Evolutionary conservation across 2,113 vertebrate genomes (phyloP), one percentile per base, ranked within the genome.

Genomic region (Hippocampus abdominalis): DNA sequence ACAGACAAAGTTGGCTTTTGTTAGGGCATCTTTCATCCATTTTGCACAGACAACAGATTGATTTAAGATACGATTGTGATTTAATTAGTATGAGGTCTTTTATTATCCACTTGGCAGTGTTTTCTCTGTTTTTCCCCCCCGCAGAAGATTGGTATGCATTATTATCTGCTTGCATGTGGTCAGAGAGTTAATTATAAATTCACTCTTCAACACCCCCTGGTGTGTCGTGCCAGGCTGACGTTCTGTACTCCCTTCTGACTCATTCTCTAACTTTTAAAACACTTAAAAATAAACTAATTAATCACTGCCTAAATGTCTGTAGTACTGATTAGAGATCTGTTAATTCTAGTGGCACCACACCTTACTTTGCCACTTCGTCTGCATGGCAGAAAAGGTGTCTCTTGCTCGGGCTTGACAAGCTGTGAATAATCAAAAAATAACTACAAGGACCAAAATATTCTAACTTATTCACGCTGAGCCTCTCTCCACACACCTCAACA

Each of bases 31-130:
- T 82, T 83, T 81, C 83, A 86, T 79, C 81, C 70, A 59, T 84
- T 86, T 77, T 71, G 61, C 67, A 54, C 46, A 64, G 80, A 84
- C 80, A 84, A 86, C 84, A 86, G 85, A 87, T 86, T 87, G 85
- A 89, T 89, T 87, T 84, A 80, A 84, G 82, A 86, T 87, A 86
- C 80, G 73, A 80, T 79, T 51, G 16, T 78, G 83, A 83, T 87
- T 87, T 80, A 84, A 87, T 87, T 87, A 85, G 77, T 69, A 70
- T 66, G 79, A 81, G 77, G 83, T 83, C 82, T 76, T 81, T 83
- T 81, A 87, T 89, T 86, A 80, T 53, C 68, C 69, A 67, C 67
- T 76, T 83, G 76, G 78, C 82, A 77, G 72, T 69, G 69, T 68
- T 65, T 65, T 44, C 68, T 69, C 69, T 68, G 65, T 27, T 66